Percentiles rank a stretch among this genome's conserved stretches.
phyloP scores from a whole-genome alignment of 2,888 invertebrate genomes.

The Chrysolina americana region DNA sequence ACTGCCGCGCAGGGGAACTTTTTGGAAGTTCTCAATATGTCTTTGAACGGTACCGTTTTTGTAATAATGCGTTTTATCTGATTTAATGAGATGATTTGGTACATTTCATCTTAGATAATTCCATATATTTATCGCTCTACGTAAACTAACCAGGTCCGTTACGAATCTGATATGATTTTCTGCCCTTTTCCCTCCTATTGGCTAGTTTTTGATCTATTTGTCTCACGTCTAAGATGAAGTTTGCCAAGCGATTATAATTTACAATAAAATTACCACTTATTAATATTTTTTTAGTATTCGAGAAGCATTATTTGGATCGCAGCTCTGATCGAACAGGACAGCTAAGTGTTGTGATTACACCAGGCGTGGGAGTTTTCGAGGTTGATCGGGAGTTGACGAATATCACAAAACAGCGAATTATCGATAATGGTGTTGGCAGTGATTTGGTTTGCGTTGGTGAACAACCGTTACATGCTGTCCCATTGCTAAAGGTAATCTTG shows the following conservation, averaged over 20 bases:
- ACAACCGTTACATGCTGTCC: conserved; percentile 98
- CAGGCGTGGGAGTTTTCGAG: conserved; percentile 98
- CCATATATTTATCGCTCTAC: no score
- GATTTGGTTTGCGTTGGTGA: conserved; percentile 98
- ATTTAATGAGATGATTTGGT: no score
- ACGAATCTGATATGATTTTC: no score
- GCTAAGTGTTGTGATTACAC: conserved; percentile 96
- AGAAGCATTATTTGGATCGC: conserved; percentile 96
- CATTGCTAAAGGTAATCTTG: conserved; percentile 82
- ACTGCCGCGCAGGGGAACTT: conserved; percentile 97
- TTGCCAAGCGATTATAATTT: no score
- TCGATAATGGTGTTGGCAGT: conserved; percentile 98
- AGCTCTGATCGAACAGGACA: conserved; percentile 99
- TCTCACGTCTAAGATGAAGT: no score
- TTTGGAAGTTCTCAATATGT: conserved; percentile 98
- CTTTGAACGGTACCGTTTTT: conserved; percentile 84
- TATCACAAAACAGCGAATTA: conserved; percentile 98
- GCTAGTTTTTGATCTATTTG: no score
- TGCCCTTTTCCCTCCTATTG: no score
- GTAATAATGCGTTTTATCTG: neutral
- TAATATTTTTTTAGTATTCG: conserved; percentile 82
- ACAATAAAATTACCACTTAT: neutral
- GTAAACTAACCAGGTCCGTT: no score
- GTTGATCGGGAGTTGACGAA: conserved; percentile 97
- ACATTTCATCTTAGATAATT: no score